Evolutionary conservation across 2,113 vertebrate species (phyloP), one percentile per base, ranked within the genome.

Genomic region (Hippocampus abdominalis): DNA sequence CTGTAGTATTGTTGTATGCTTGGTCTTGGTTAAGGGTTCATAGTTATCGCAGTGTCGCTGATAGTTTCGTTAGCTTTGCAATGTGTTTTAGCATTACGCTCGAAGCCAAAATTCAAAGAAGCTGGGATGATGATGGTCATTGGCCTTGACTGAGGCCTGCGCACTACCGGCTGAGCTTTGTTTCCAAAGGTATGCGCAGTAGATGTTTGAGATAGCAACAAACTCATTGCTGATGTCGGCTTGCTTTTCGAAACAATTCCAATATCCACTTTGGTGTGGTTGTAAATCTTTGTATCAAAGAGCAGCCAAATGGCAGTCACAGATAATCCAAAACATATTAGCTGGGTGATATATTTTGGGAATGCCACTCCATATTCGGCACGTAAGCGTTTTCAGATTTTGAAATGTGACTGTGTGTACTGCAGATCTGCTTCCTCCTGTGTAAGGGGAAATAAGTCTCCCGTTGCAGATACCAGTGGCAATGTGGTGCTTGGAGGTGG

Each of bases 391-490:
- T 60, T 36, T 60, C 57, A 60, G 13, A 49, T 18, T 49, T 20
- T 8, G 3, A 60, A 18, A 36, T 3, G 15, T 60, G 27, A n/a
- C n/a, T n/a, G 36, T 13, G 11, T 42, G 36, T 63, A 39, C 42
- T n/a, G 20, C 23, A 64, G 15, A 23, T 42, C 40, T 42, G 21
- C 20, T 2, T 64, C 44, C 16, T 61, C 32, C 39, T 36, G 29
- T 39, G 10, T 9, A 21, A 64, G 15, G 62, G 39, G 46, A 64
- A 64, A 63, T 23, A 64, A 9, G 63, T 18, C 20, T 16, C 57
- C 21, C 36, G 27, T 49, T 32, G 74, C 73, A 40, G 72, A 67
- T 65, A 51, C 69, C 75, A 72, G 76, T 76, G 71, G 73, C 70
- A 51, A 36, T 39, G 79, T 72, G 32, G 57, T 60, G 56, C 77